These are phyloP conservation scores for Jordanella pulchra DNA, from an alignment of 2,797 vertebrate genomes.

Conservation along the genomic window DNA sequence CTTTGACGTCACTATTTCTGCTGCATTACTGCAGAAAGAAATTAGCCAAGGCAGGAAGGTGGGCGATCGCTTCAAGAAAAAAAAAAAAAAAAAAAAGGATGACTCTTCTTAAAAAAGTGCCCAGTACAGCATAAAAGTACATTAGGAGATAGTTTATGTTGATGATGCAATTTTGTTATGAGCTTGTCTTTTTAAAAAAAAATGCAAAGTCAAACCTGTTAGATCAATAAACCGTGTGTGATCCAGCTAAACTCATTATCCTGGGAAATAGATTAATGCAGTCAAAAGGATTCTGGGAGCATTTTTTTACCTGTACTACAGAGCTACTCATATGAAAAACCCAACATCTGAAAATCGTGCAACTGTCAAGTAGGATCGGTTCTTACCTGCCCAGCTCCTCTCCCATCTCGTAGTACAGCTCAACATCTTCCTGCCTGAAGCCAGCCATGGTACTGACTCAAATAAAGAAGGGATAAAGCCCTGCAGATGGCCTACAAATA, in stretches of 20 bases:
- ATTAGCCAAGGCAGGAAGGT: constrained; percentile 45
- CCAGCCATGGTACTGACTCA: constrained; percentile 82
- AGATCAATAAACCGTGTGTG: not conserved
- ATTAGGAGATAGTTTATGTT: constrained; percentile 5
- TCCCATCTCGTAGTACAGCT: constrained; percentile 93
- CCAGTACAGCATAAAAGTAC: constrained; percentile 13
- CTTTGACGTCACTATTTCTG: constrained; percentile 75
- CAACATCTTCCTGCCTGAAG: constrained; percentile 93
- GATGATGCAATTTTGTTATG: constrained; percentile 8
- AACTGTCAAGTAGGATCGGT: not conserved
- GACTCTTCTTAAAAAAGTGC: constrained; percentile 32
- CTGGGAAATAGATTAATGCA: not conserved
- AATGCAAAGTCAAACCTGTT: constrained; percentile 1
- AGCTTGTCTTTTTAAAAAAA: not conserved
- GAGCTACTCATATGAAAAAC: not conserved
- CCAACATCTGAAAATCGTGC: not conserved
- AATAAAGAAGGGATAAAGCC: constrained; percentile 14
- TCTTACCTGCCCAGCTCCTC: constrained; percentile 94
- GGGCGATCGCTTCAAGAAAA: constrained; percentile 14
- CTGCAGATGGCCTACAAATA: constrained; percentile 38
- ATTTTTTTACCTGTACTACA: not conserved
- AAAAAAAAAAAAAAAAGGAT: constrained; percentile 14
- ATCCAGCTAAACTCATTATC: not conserved
- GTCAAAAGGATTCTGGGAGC: not conserved
- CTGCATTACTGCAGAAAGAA: constrained; percentile 72